Conservation (phyloP, 2,113 vertebrate genomes). For the Hippolais icterina region DNA sequence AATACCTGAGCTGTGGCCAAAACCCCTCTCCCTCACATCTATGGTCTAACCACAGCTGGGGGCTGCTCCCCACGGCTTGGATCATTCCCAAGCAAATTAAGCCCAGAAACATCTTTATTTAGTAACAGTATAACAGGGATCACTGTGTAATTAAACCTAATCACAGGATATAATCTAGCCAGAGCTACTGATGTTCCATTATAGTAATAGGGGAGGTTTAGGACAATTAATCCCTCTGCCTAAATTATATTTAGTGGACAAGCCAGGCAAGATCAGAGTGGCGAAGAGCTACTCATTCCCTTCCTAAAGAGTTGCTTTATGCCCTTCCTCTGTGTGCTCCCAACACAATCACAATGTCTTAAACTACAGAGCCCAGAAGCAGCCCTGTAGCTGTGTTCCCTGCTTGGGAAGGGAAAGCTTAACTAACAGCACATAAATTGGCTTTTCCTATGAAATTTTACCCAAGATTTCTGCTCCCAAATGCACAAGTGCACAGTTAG, state of each 20-base stretch:
- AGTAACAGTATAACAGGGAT: background rate
- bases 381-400: too few relatives aligned
- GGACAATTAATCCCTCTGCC: background rate
- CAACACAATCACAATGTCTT: too few relatives aligned
- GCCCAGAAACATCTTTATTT: background rate
- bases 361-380: background rate
- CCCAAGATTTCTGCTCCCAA: background rate
- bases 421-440: background rate
- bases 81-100: background rate
- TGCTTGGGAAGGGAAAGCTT: background rate
- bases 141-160: background rate
- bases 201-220: background rate
- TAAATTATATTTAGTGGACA: background rate
- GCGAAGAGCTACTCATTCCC: background rate
- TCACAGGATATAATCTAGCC: background rate
- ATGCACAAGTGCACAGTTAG: background rate
- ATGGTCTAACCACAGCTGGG: background rate
- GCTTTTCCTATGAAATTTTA: background rate
- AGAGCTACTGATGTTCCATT: background rate
- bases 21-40: background rate
- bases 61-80: background rate
- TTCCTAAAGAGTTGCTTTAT: background rate
- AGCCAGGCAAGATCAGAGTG: background rate
- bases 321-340: accelerated
- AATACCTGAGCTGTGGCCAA: background rate